Evolutionary conservation across 1,140 invertebrate genomes (phyloP).

Genomic region (Calliphora vicina): DNA sequence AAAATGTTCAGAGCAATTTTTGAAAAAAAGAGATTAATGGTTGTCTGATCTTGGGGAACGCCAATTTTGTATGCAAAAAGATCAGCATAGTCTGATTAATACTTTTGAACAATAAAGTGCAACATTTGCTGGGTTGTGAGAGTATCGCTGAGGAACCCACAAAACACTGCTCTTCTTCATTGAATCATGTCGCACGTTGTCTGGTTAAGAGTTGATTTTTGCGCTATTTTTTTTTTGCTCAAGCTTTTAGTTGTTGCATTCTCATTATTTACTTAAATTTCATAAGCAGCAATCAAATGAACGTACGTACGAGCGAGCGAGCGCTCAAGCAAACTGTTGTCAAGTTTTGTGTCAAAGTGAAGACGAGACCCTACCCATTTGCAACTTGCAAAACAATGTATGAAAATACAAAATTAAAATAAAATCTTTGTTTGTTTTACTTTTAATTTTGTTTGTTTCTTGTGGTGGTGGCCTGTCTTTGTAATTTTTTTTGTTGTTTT

Average conservation of each 20-base stretch:
- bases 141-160: not conserved
- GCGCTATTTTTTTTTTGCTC: not conserved
- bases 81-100: no score
- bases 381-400: not conserved
- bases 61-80: no score
- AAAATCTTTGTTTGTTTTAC: not conserved
- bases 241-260: no score
- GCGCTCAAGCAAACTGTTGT: not conserved
- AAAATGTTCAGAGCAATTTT: no score
- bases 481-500: not conserved
- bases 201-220: not conserved
- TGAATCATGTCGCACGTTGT: conserved; percentile 12
- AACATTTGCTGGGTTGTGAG: no score
- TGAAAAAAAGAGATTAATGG: no score
- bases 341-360: not conserved
- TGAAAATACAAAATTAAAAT: conserved; percentile 3
- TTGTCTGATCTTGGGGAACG: no score
- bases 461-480: not conserved
- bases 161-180: not conserved
- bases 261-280: not conserved
- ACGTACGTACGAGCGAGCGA: not conserved
- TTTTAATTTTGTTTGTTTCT: not conserved
- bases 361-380: conserved; percentile 11
- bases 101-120: no score
- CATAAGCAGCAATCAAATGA: no score